These are phyloP conservation scores for Mayetiola destructor DNA, from an alignment of 2,888 invertebrate species.

Conservation along the genomic window DNA sequence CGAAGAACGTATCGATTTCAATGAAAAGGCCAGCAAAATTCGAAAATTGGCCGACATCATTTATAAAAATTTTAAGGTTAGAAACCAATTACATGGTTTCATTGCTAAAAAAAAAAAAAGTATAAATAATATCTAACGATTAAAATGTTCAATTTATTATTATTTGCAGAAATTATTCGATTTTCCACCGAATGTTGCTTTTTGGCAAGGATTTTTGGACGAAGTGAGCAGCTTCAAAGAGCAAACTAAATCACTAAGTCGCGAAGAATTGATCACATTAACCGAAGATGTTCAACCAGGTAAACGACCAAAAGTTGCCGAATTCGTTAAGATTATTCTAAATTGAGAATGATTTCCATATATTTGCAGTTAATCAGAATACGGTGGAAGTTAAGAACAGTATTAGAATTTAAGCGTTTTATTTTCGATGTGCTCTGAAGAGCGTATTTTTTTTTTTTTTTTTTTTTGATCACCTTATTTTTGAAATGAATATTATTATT, in stretches of 20 bases:
- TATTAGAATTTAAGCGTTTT: conserved; percentile 8
- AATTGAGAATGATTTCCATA: not conserved
- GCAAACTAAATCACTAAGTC: conserved; percentile 45
- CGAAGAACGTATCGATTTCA: conserved; percentile 47
- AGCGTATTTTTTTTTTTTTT: no score
- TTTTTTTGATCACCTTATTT: no score
- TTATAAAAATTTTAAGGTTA: conserved; percentile 28
- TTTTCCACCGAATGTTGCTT: conserved; percentile 45
- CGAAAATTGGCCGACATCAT: conserved; percentile 49
- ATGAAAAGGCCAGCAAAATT: conserved; percentile 52
- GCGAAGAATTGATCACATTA: conserved; percentile 34
- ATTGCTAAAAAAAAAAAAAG: conserved; percentile 21
- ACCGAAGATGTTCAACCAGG: not conserved
- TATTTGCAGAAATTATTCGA: conserved; percentile 44
- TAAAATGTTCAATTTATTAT: conserved; percentile 14
- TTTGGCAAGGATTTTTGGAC: conserved; percentile 57
- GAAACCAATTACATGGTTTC: not conserved
- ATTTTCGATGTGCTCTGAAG: no score
- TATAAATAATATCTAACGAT: not conserved
- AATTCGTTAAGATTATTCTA: not conserved
- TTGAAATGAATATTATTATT: no score
- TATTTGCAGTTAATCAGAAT: not conserved
- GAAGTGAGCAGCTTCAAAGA: conserved; percentile 52
- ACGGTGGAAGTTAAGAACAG: conserved; percentile 1
- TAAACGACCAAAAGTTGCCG: not conserved